Base-by-base conservation (phyloP, 2,888 invertebrate genomes). In the Ditylenchus weischeri region DNA sequence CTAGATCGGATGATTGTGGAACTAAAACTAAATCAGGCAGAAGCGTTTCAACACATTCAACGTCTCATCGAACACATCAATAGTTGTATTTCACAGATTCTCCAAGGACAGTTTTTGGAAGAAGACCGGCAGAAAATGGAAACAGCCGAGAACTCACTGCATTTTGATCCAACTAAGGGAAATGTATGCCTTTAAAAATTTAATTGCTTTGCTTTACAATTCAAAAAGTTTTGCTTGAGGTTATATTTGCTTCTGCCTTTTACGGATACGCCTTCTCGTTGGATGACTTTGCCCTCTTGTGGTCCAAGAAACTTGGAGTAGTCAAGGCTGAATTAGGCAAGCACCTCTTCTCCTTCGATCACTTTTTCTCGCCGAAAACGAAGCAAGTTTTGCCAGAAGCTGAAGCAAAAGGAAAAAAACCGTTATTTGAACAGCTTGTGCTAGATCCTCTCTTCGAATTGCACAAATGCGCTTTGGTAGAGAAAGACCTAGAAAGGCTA, bases 181-280 rank as follows among this genome's bases (percentile, higher is more conserved):
- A 99, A 98, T 87, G 95, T 98, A 0, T 88, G 43, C 1, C n/a
- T n/a, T 43, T 43, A 29, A 5, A 29, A 29, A 29, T 43, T 15
- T 43, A 15, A 43, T 3, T 43, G 8, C 15, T 15, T 15, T 43
- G 11, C 43, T 43, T 43, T 1, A 43, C 43, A 2, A 13, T 10
- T 15, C 11, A 43, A 6, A 8, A 43, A 43, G 6, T 8, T 43
- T 3, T 43, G 15, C 1, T 43, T 43, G 1, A 43, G 43, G 43
- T 43, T 10, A 3, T 96, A 7, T 98, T 99, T 86, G 90, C 91
- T 0, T 93, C 94, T 83, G 95, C 96, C 19, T 87, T 90, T 13
- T 94, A 98, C 85, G 93, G 95, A 10, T 99, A 96, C 94, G 91
- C 89, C 11, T 90, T 91, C 78, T 84, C 86, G 85, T 87, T 90